These are phyloP conservation scores for Heteronetta atricapilla DNA, from an alignment of 2,113 vertebrate species.

Conservation along the genomic window DNA sequence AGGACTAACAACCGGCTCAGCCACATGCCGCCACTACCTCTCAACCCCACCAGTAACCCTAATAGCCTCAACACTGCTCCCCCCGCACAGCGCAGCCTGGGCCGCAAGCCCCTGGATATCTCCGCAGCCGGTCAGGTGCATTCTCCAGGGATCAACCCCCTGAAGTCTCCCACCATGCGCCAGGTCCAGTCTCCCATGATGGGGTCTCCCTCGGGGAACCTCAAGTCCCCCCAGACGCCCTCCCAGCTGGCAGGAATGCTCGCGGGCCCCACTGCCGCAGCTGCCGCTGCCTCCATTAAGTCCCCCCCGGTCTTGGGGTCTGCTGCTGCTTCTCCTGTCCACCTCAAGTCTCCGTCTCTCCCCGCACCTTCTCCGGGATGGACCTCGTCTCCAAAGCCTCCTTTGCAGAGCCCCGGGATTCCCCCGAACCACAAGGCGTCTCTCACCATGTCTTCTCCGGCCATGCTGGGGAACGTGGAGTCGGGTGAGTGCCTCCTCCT, in stretches of 20 bases:
- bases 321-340: constrained; percentile 97
- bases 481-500: constrained; percentile 79
- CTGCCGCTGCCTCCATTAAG: constrained; percentile 92
- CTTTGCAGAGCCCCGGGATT: constrained; percentile 96
- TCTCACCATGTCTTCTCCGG: constrained; percentile 94
- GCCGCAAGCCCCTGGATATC: constrained; percentile 93
- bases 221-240: constrained; percentile 98
- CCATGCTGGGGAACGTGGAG: constrained; percentile 93
- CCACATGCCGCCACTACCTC: constrained; percentile 93
- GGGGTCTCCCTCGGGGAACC: constrained; percentile 96
- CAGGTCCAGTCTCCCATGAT: constrained; percentile 98
- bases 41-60: constrained; percentile 83
- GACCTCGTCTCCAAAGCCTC: constrained; percentile 98
- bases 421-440: constrained; percentile 91
- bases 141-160: constrained; percentile 95
- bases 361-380: constrained; percentile 96
- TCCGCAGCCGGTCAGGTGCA: constrained; percentile 90
- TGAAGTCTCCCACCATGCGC: constrained; percentile 95
- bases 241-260: constrained; percentile 98
- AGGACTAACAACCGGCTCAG: constrained; percentile 96
- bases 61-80: constrained; percentile 81
- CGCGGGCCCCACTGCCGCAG: constrained; percentile 88
- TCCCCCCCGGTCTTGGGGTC: constrained; percentile 97
- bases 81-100: constrained; percentile 79
- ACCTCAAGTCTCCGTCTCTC: constrained; percentile 98